Conservation (phyloP, 37 sponge, comb jelly and placozoan species). For the Spongilla lacustris region DNA sequence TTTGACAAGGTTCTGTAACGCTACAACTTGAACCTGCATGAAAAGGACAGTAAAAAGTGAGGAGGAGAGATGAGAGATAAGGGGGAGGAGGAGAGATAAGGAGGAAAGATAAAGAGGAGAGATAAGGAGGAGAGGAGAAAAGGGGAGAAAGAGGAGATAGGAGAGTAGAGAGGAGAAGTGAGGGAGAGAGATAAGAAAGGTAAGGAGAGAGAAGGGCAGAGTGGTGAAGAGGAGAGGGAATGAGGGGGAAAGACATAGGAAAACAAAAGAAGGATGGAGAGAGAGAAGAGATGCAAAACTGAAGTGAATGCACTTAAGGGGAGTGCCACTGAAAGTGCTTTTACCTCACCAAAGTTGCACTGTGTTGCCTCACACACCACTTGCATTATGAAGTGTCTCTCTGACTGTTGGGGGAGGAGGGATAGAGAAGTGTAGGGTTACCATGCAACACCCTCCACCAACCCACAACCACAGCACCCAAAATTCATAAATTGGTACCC, state of each 20-base stretch:
- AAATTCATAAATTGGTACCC: too few relatives aligned
- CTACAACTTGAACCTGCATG: slow-evolving; percentile 83
- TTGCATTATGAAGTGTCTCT: slow-evolving; percentile 98
- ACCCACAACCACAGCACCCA: too few relatives aligned
- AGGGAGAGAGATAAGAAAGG: neutral
- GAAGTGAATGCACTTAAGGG: neutral
- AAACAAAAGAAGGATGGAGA: neutral
- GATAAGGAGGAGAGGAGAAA: too few relatives aligned
- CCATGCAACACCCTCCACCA: neutral
- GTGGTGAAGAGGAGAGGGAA: neutral
- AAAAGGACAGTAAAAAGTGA: too few relatives aligned
- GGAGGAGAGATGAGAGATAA: neutral
- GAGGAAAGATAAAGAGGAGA: neutral
- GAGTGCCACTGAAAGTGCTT: neutral
- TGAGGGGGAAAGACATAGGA: neutral
- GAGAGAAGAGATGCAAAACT: neutral
- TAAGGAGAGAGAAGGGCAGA: neutral
- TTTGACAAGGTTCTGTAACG: slow-evolving; percentile 93
- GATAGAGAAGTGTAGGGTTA: neutral
- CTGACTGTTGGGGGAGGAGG: slow-evolving; percentile 47
- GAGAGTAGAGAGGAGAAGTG: neutral
- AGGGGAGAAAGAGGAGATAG: neutral
- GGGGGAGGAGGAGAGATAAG: neutral
- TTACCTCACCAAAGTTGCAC: slow-evolving; percentile 24
- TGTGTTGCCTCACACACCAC: slow-evolving; percentile 94